Evolutionary conservation across 2,888 invertebrate genomes (phyloP).

Genomic region (Andricus quercusramuli): DNA sequence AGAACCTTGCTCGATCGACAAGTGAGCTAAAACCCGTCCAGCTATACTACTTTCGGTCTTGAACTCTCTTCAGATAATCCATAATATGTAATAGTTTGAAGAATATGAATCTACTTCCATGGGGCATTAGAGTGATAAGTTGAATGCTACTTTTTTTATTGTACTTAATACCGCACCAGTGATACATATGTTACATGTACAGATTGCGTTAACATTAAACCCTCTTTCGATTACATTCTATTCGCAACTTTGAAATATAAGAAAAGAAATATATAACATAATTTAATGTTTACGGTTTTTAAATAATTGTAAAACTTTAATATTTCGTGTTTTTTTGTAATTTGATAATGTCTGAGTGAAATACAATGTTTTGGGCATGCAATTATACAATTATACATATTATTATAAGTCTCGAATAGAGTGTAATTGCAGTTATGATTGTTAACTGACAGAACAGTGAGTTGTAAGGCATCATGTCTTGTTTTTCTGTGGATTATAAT

Average conservation of each 20-base stretch:
- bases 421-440: slow-evolving; percentile 72
- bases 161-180: slow-evolving; percentile 60
- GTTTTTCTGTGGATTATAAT: slow-evolving; percentile 78
- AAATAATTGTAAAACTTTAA: neutral
- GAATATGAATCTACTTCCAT: slow-evolving; percentile 66
- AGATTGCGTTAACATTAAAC: slow-evolving; percentile 60
- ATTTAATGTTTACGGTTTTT: neutral
- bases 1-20: no score
- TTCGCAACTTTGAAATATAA: slow-evolving; percentile 41
- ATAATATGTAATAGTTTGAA: slow-evolving; percentile 52
- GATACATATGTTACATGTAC: slow-evolving; percentile 60
- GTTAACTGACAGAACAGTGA: slow-evolving; percentile 75
- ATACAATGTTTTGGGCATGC: neutral
- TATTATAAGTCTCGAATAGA: slow-evolving; percentile 55
- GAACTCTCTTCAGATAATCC: slow-evolving; percentile 46
- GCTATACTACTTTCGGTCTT: slow-evolving; percentile 29
- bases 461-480: slow-evolving; percentile 75
- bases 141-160: slow-evolving; percentile 62
- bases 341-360: neutral
- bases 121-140: slow-evolving; percentile 67
- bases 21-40: no score
- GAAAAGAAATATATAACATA: neutral
- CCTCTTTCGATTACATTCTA: slow-evolving; percentile 59
- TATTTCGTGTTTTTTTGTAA: neutral
- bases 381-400: neutral